Percentiles rank a stretch among this genome's conserved stretches.
phyloP scores from a whole-genome alignment of 2,888 invertebrate genomes.

The Hydrotaea diabolus region DNA sequence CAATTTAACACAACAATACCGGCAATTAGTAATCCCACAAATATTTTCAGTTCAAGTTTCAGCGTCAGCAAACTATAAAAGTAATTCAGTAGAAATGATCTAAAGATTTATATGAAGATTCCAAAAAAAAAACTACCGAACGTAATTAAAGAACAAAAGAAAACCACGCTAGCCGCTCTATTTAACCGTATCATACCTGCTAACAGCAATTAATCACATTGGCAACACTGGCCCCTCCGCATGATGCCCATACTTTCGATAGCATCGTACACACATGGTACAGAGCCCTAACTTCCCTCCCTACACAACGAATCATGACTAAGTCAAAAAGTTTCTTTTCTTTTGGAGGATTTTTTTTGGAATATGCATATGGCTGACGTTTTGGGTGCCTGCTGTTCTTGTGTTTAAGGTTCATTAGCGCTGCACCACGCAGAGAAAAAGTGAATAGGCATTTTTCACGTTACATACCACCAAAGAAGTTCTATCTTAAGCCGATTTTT shows the following conservation, averaged over 20 bases:
- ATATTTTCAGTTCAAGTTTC: background rate
- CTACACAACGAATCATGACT: no score
- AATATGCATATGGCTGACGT: background rate
- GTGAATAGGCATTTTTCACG: constrained; percentile 52
- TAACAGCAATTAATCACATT: constrained; percentile 20
- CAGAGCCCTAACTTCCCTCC: no score
- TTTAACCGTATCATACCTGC: constrained; percentile 62
- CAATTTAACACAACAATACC: constrained; percentile 57
- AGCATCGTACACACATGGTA: no score
- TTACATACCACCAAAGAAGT: constrained; percentile 23
- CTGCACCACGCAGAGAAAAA: constrained; percentile 55
- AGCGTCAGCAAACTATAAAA: no score
- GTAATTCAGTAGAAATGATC: no score
- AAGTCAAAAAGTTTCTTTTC: background rate
- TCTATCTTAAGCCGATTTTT: constrained; percentile 38
- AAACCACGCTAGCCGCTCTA: constrained; percentile 62
- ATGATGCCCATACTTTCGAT: no score
- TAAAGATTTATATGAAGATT: background rate
- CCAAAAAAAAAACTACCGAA: background rate
- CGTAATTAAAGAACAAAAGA: constrained; percentile 22
- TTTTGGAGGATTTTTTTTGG: background rate
- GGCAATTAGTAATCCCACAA: constrained; percentile 58
- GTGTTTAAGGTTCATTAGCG: constrained; percentile 59
- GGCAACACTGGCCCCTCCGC: no score
- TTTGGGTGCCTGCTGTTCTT: constrained; percentile 35